These are phyloP conservation scores for Amphiduros pacificus DNA, from an alignment of 2,888 invertebrate species.

Conservation along the genomic window DNA sequence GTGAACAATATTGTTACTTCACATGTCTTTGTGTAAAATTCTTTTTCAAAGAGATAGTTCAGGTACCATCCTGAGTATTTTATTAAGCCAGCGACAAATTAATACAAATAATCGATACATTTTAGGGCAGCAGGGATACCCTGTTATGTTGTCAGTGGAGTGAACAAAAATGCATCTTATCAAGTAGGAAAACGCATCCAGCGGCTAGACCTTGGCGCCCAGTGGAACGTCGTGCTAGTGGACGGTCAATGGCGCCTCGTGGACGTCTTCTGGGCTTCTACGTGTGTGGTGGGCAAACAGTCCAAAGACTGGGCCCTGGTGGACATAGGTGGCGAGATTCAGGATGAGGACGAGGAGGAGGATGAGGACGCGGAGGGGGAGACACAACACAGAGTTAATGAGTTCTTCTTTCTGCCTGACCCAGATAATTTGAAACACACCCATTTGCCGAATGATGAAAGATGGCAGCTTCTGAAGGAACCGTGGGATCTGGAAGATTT, in stretches of 20 bases:
- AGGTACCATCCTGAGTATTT: too few species aligned
- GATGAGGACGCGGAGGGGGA: slow-evolving; percentile 36
- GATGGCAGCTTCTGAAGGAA: slow-evolving; percentile 51
- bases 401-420: slow-evolving; percentile 55
- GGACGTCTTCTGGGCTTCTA: slow-evolving; percentile 55
- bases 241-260: slow-evolving; percentile 52
- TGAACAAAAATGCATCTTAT: slow-evolving; percentile 57
- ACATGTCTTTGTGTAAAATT: too few species aligned
- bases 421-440: slow-evolving; percentile 52
- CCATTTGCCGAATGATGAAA: slow-evolving; percentile 49
- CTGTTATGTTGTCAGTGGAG: slow-evolving; percentile 51
- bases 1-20: too few species aligned
- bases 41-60: too few species aligned
- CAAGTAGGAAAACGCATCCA: slow-evolving; percentile 46
- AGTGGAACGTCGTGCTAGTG: slow-evolving; percentile 56
- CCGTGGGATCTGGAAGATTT: slow-evolving; percentile 41
- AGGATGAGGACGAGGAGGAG: slow-evolving; percentile 40
- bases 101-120: too few species aligned
- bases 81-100: too few species aligned
- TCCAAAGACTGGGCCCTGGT: slow-evolving; percentile 49
- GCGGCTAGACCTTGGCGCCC: slow-evolving; percentile 49
- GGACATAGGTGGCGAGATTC: slow-evolving; percentile 41
- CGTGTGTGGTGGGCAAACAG: slow-evolving; percentile 47
- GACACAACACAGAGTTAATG: slow-evolving; percentile 52
- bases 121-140: slow-evolving; percentile 50